A percentile compares a stretch with the other conserved stretches of the same genome.
Evolutionary conservation across 2,888 invertebrate species (phyloP).

Genomic region (Fragum fragum): DNA sequence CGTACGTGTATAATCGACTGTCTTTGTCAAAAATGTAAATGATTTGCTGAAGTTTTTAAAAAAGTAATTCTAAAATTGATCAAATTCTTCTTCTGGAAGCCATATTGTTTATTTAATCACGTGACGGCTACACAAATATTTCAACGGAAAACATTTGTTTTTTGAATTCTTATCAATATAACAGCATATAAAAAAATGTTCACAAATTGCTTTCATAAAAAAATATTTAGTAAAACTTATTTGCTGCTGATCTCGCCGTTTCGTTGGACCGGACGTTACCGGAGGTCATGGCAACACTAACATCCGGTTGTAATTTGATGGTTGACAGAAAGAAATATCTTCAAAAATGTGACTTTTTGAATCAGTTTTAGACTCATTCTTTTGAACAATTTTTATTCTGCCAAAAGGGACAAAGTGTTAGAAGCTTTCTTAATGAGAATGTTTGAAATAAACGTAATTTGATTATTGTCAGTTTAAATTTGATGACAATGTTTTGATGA

Average conservation of each 20-base stretch:
- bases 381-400: too few species aligned
- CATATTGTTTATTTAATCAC: constrained; percentile 67
- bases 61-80: not conserved
- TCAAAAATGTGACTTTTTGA: not conserved
- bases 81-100: constrained; percentile 19
- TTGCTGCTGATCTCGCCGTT: not conserved
- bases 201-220: too few species aligned
- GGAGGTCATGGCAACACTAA: constrained; percentile 73
- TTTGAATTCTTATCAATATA: not conserved
- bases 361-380: too few species aligned
- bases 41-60: too few species aligned
- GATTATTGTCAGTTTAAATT: too few species aligned
- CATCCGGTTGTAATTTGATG: constrained; percentile 72
- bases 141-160: not conserved
- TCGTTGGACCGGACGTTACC: not conserved
- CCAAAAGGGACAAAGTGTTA: too few species aligned
- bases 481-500: not conserved
- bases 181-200: too few species aligned
- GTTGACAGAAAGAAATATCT: not conserved
- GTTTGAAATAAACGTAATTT: too few species aligned
- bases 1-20: too few species aligned
- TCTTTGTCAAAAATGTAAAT: too few species aligned
- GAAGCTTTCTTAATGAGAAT: too few species aligned
- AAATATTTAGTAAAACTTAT: not conserved
- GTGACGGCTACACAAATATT: constrained; percentile 59